Percentiles rank a stretch among this genome's conserved stretches.
Evolutionary conservation across 2,113 vertebrate genomes (phyloP).

Genomic region (Bolborhynchus lineola): DNA sequence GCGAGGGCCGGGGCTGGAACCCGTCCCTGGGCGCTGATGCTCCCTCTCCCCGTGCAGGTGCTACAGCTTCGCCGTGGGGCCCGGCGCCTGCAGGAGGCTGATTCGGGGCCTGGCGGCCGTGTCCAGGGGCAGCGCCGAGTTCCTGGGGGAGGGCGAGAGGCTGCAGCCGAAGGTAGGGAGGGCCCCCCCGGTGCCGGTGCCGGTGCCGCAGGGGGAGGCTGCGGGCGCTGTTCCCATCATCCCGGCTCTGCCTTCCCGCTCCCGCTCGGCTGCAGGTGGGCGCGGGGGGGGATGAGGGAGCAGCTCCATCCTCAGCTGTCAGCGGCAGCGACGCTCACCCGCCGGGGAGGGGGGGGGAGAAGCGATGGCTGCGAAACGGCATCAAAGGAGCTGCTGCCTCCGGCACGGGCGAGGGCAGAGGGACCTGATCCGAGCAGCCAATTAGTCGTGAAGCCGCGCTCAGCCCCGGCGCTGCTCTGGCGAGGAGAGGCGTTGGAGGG

Average conservation of each 20-base stretch:
- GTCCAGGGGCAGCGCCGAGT: conserved; percentile 87
- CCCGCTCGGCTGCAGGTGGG: neutral
- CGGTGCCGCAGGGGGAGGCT: neutral
- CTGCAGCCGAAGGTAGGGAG: conserved; percentile 88
- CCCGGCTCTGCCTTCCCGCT: neutral
- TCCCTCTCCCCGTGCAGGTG: conserved; percentile 76
- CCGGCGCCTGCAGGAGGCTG: conserved; percentile 84
- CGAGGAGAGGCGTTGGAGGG: neutral
- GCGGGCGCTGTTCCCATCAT: neutral
- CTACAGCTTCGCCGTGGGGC: conserved; percentile 91
- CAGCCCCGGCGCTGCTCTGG: neutral
- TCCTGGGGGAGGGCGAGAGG: conserved; percentile 86
- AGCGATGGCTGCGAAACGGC: neutral
- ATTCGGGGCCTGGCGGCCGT: conserved; percentile 83
- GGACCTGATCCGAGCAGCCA: conserved; percentile 13
- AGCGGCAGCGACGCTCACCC: neutral
- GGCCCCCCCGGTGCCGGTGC: too few species aligned
- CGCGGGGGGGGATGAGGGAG: neutral
- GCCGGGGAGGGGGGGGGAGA: neutral
- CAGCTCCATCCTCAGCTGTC: neutral
- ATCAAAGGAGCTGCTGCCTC: conserved; percentile 10
- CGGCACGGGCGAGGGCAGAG: neutral
- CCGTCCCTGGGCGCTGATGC: neutral
- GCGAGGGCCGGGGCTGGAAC: rapidly evolving
- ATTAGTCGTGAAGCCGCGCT: conserved; percentile 45